Evolutionary conservation across 30 jellyfish, hydroid and myxozoan species (phyloP).

Genomic region (Hydractinia echinata): DNA sequence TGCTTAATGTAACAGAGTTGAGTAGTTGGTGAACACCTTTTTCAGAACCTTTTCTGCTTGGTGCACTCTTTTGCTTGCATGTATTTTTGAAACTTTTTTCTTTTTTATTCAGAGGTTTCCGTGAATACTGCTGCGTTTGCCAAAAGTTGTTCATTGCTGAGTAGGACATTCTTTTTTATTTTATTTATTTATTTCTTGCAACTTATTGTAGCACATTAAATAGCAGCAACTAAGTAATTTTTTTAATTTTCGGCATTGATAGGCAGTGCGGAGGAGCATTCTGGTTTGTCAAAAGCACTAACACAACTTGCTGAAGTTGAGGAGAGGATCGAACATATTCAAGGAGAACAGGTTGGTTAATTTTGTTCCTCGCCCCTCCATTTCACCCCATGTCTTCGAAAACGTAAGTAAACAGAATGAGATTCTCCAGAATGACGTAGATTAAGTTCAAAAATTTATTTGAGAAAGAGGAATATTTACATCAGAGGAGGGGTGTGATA

Average conservation of each 20-base stretch:
- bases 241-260: not conserved
- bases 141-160: conserved; percentile 76
- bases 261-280: conserved; percentile 93
- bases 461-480: too few relatives aligned
- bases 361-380: too few relatives aligned
- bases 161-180: conserved; percentile 37
- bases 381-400: too few relatives aligned
- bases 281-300: conserved; percentile 77
- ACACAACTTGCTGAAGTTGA: conserved; percentile 92
- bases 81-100: not conserved
- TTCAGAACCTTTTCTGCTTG: not conserved
- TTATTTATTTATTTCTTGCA: not conserved
- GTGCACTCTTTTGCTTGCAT: too few relatives aligned
- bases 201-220: not conserved
- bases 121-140: conserved; percentile 69
- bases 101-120: conserved; percentile 51
- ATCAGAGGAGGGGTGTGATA: too few relatives aligned
- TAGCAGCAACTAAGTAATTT: not conserved
- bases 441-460: too few relatives aligned
- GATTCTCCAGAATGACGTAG: too few relatives aligned
- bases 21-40: not conserved
- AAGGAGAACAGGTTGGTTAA: conserved; percentile 70
- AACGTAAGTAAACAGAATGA: too few relatives aligned
- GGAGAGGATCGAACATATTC: conserved; percentile 90
- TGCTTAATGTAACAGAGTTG: not conserved